Conservation (phyloP, 2,113 vertebrate species). For the Atrichornis clamosus region DNA sequence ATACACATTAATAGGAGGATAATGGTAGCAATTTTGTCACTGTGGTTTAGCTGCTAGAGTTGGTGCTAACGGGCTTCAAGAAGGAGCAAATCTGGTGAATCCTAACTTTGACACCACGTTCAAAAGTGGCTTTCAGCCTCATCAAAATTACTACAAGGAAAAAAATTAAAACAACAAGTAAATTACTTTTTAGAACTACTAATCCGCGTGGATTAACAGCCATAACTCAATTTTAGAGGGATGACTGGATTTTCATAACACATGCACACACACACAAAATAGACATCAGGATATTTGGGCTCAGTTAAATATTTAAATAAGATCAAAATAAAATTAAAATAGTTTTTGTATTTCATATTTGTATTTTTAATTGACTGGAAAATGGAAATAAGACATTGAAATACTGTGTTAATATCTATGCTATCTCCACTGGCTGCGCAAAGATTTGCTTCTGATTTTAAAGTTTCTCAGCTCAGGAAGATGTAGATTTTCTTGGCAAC, state of each 20-base stretch:
- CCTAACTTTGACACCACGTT: background rate
- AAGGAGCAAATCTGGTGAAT: background rate
- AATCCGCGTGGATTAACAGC: constrained; percentile 9
- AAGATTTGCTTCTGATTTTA: constrained; percentile 69
- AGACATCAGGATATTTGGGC: constrained; percentile 2
- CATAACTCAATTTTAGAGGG: background rate
- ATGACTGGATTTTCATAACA: background rate
- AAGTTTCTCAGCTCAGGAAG: constrained; percentile 69
- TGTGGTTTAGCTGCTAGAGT: background rate
- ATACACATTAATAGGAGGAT: background rate
- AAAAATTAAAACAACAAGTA: background rate
- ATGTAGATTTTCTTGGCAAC: constrained; percentile 77
- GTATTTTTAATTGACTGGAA: constrained; percentile 66
- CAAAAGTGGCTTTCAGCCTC: background rate
- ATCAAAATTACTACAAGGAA: background rate
- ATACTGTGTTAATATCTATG: constrained; percentile 62
- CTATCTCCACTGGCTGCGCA: constrained; percentile 50
- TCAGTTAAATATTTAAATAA: constrained; percentile 64
- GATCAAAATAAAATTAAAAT: constrained; percentile 67
- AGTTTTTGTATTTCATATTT: constrained; percentile 52
- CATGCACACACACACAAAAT: background rate
- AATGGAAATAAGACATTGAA: constrained; percentile 53
- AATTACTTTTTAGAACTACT: background rate
- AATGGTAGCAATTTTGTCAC: background rate
- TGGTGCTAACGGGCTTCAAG: background rate